These are phyloP conservation scores for Creontiades dilutus DNA, from an alignment of 2,888 invertebrate genomes.

Conservation along the genomic window DNA sequence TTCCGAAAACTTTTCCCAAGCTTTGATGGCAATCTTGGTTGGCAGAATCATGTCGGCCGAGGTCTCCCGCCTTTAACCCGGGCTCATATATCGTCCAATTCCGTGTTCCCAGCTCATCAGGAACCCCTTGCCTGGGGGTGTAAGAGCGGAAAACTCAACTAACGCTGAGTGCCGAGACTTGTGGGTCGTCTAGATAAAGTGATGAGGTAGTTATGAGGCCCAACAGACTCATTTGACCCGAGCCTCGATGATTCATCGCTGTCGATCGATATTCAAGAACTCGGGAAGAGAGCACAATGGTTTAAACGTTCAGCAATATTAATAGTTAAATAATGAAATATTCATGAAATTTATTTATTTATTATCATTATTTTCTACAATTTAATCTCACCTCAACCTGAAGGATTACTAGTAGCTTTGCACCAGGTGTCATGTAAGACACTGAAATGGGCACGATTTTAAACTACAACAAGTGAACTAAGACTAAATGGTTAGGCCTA, in stretches of 20 bases:
- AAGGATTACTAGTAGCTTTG: too few relatives aligned
- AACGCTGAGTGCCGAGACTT: conserved; percentile 17
- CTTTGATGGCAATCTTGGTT: conserved; percentile 30
- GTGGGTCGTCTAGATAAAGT: conserved; percentile 22
- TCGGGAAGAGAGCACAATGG: too few relatives aligned
- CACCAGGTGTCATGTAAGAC: too few relatives aligned
- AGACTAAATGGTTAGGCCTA: too few relatives aligned
- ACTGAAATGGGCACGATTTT: too few relatives aligned
- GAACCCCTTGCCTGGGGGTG: conserved; percentile 24
- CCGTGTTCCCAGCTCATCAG: conserved; percentile 51
- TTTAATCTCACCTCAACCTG: too few relatives aligned
- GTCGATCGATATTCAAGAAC: not conserved
- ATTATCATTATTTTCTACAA: too few relatives aligned
- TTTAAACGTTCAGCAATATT: too few relatives aligned
- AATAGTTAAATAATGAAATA: too few relatives aligned
- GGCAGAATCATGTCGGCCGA: conserved; percentile 29
- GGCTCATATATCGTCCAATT: conserved; percentile 55
- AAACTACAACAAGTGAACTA: too few relatives aligned
- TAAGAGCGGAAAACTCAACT: conserved; percentile 39
- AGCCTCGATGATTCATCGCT: not conserved
- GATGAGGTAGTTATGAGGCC: conserved; percentile 1
- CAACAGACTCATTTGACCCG: not conserved
- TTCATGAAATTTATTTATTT: too few relatives aligned
- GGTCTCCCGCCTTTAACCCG: conserved; percentile 20
- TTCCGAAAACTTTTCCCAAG: conserved; percentile 12